Evolutionary conservation across 2,888 invertebrate species (phyloP).

Genomic region (Euphydryas editha): DNA sequence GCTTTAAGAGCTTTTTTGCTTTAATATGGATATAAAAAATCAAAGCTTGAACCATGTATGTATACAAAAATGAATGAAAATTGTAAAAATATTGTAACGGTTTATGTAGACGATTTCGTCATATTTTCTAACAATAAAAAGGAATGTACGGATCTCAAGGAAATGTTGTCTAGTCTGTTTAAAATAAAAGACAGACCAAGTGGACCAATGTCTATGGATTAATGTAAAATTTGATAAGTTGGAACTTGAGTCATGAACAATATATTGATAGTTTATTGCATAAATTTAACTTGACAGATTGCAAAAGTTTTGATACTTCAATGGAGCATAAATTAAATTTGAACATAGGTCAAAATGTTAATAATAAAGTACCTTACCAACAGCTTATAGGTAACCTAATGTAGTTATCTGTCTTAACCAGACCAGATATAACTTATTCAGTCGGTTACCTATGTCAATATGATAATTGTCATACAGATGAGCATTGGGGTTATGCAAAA

Average conservation of each 20-base stretch:
- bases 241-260: neutral
- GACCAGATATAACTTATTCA: constrained; percentile 18
- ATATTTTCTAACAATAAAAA: neutral
- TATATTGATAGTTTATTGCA: constrained; percentile 2
- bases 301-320: constrained; percentile 19
- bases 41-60: constrained; percentile 28
- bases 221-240: neutral
- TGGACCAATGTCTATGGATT: no score
- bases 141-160: no score
- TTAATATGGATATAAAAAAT: constrained; percentile 24
- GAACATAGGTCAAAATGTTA: constrained; percentile 9
- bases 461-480: constrained; percentile 27
- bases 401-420: constrained; percentile 24
- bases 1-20: constrained; percentile 27
- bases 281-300: neutral
- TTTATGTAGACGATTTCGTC: constrained; percentile 17
- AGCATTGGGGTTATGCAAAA: constrained; percentile 29
- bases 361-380: constrained; percentile 25
- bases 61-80: constrained; percentile 36
- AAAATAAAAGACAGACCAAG: no score
- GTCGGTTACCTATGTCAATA: constrained; percentile 3
- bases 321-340: constrained; percentile 24
- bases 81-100: constrained; percentile 36
- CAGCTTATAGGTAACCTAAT: constrained; percentile 33
- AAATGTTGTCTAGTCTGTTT: no score